Percentiles rank a stretch among this genome's conserved stretches.
Evolutionary conservation across 1,140 invertebrate species (phyloP).

Genomic region (Pseudomyrmex dendroicus): DNA sequence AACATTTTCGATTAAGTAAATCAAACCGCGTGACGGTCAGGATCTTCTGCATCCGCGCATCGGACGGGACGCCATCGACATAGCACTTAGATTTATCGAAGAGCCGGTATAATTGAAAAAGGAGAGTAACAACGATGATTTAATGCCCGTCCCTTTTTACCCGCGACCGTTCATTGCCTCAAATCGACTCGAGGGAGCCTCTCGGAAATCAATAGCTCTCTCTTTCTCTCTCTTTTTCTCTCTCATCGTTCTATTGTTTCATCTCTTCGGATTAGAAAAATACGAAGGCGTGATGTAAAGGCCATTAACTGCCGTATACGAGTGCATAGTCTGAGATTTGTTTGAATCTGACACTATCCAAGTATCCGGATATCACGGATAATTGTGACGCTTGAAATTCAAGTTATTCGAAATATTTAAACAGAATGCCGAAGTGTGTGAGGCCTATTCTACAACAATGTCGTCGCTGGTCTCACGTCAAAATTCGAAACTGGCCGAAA

Average conservation of each 20-base stretch:
- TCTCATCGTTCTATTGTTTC: constrained; percentile 29
- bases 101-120: constrained; percentile 53
- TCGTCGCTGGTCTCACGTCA: too few relatives aligned
- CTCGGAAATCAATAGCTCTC: constrained; percentile 51
- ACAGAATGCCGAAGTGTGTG: too few relatives aligned
- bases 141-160: constrained; percentile 58
- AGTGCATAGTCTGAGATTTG: neutral
- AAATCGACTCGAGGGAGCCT: constrained; percentile 59
- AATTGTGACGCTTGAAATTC: too few relatives aligned
- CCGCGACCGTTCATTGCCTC: constrained; percentile 56
- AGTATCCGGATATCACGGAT: too few relatives aligned
- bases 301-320: constrained; percentile 12
- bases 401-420: too few relatives aligned
- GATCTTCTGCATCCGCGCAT: constrained; percentile 24
- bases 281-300: neutral
- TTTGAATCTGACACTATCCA: neutral
- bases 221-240: too few relatives aligned
- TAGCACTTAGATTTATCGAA: constrained; percentile 58
- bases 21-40: constrained; percentile 30
- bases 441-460: too few relatives aligned
- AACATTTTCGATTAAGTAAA: constrained; percentile 50
- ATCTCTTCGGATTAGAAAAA: constrained; percentile 31
- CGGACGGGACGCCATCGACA: constrained; percentile 36
- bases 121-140: constrained; percentile 58
- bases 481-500: too few relatives aligned